phyloP scores from a whole-genome alignment of 2,888 invertebrate genomes.

The Platypus cylindrus region DNA sequence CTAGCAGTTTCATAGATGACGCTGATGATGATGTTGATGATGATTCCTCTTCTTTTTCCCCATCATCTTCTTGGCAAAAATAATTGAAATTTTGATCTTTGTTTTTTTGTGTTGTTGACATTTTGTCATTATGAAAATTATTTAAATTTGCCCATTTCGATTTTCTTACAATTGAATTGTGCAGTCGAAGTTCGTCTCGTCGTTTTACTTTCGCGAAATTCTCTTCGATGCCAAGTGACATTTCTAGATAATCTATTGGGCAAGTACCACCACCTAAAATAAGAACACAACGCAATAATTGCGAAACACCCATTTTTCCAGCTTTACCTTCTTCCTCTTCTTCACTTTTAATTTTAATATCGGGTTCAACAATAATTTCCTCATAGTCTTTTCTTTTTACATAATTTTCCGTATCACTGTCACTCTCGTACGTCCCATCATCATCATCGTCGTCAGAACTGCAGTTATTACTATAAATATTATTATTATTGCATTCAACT shows the following conservation, averaged over 20 bases:
- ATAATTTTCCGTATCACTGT: constrained; percentile 7
- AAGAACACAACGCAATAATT: neutral
- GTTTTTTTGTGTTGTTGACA: neutral
- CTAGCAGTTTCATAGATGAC: constrained; percentile 22
- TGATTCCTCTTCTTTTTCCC: no score
- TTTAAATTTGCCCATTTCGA: neutral
- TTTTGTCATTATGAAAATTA: neutral
- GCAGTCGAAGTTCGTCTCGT: constrained; percentile 4
- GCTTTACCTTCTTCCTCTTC: constrained; percentile 14
- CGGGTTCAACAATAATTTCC: constrained; percentile 30
- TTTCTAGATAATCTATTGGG: constrained; percentile 16
- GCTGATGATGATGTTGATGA: neutral
- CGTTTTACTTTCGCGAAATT: constrained; percentile 4
- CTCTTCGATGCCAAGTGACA: constrained; percentile 14
- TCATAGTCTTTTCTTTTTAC: constrained; percentile 22
- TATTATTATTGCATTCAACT: constrained; percentile 15
- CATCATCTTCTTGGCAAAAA: neutral
- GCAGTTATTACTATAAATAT: constrained; percentile 10
- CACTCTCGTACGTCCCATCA: constrained; percentile 24
- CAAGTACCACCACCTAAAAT: constrained; percentile 7
- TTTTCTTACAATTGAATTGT: no score
- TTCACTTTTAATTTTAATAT: constrained; percentile 25
- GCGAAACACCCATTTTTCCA: neutral
- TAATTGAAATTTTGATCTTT: neutral
- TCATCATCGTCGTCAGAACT: no score